These are phyloP conservation scores for Physocephala rufipes DNA, from an alignment of 2,888 invertebrate species.

Conservation along the genomic window DNA sequence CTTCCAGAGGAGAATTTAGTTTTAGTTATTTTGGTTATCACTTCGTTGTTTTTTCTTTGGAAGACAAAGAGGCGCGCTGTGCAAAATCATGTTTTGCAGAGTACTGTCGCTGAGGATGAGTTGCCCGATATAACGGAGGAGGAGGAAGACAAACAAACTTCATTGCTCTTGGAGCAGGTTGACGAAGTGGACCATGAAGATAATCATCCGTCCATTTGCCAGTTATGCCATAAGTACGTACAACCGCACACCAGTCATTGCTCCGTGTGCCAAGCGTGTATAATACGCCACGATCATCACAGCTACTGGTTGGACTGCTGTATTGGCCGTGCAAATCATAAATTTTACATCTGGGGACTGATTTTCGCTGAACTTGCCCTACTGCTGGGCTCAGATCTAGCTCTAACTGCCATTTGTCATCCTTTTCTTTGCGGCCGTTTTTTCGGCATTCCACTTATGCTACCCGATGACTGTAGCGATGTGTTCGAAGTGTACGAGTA, in stretches of 20 bases:
- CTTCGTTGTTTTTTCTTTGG: constrained; percentile 54
- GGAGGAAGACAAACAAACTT: constrained; percentile 54
- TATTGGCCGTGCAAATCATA: constrained; percentile 81
- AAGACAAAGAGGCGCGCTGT: constrained; percentile 55
- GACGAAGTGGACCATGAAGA: constrained; percentile 44
- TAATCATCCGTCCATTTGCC: constrained; percentile 67
- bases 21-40: constrained; percentile 64
- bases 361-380: constrained; percentile 74
- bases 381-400: constrained; percentile 80
- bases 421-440: constrained; percentile 69
- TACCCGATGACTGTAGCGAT: constrained; percentile 86
- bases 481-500: constrained; percentile 76
- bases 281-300: constrained; percentile 81
- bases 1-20: constrained; percentile 72
- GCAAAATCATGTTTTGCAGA: constrained; percentile 59
- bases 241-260: constrained; percentile 82
- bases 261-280: constrained; percentile 82
- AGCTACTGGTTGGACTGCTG: constrained; percentile 89
- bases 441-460: constrained; percentile 68
- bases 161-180: constrained; percentile 54
- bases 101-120: constrained; percentile 56
- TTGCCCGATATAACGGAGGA: constrained; percentile 59
- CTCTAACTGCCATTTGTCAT: constrained; percentile 85
- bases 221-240: constrained; percentile 71
- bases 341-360: constrained; percentile 77